Evolutionary conservation across 2,888 invertebrate species (phyloP), one percentile per base, ranked within the genome.

Genomic region (Megalurothrips usitatus): DNA sequence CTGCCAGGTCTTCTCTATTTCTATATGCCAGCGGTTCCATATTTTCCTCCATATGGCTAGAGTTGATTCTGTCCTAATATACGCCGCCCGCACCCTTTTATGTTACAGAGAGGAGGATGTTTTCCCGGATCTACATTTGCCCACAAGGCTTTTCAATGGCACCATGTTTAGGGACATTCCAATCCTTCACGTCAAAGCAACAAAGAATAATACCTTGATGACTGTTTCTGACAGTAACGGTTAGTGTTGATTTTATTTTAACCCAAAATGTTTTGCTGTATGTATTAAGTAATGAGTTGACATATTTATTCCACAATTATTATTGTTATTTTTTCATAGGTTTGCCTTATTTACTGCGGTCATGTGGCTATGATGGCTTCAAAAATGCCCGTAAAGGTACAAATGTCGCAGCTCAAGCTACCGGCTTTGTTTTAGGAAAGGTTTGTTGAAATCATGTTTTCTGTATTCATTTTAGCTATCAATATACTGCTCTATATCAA

Each of bases 351-450:
- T 84, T 94, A 14, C 89, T 92, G 28, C 88, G 92, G 68, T 93
- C 94, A 0, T 94, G 96, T 88, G 97, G 98, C 0, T 90, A 93
- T 84, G 98, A 98, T 87, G 98, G 98, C 9, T 99, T 97, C 86
- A 97, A 96, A 88, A 96, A 98, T 87, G 93, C 97, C 0, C 92
- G 94, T 84, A 98, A 98, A 88, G 98, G 98, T 83, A 98, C 98
- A 8, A 98, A 97, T 86, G 94, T 98, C 85, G 98, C 98, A 68
- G 98, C 97, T 1, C 98, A 99, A 88, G 95, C 97, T 17, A 95
- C 97, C 43, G 98, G 96, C 43, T 92, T 97, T 81, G 92, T 90
- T 82, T 88, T 97, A 84, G 93, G 94, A 84, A 88, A 89, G 82
- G 96, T 96, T 89, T 89, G 91, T 88, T 83, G 82, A 82, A 58